These are phyloP conservation scores for Nysson spinosus DNA, from an alignment of 2,888 invertebrate genomes.

Conservation along the genomic window DNA sequence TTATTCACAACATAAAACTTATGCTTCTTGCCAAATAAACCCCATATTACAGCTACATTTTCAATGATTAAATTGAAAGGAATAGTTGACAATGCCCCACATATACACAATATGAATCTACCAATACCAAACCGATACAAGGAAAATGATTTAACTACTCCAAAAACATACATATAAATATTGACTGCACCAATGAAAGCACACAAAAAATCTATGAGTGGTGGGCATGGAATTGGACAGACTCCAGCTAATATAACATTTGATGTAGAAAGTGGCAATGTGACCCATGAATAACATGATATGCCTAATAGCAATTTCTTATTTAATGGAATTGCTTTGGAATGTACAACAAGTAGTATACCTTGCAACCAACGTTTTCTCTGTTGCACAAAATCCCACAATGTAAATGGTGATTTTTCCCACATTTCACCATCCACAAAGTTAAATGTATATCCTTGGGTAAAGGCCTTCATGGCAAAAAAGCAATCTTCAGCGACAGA, in stretches of 20 bases:
- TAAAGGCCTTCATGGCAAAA: slow-evolving; percentile 96
- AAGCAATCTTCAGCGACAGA: slow-evolving; percentile 99
- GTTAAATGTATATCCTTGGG: slow-evolving; percentile 93
- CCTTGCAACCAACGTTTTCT: slow-evolving; percentile 97
- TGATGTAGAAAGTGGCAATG: slow-evolving; percentile 93
- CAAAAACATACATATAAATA: slow-evolving; percentile 98
- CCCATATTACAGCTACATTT: slow-evolving; percentile 96
- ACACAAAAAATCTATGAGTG: slow-evolving; percentile 90
- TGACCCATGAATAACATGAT: slow-evolving; percentile 97
- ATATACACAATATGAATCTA: slow-evolving; percentile 87
- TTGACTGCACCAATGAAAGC: slow-evolving; percentile 95
- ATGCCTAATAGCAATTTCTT: slow-evolving; percentile 90
- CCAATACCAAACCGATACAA: slow-evolving; percentile 90
- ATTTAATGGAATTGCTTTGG: slow-evolving; percentile 87
- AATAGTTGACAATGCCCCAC: slow-evolving; percentile 93
- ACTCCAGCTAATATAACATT: slow-evolving; percentile 91
- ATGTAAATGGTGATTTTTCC: slow-evolving; percentile 97
- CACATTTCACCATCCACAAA: slow-evolving; percentile 99
- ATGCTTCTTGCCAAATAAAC: slow-evolving; percentile 95
- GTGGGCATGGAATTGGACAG: slow-evolving; percentile 92
- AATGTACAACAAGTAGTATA: slow-evolving; percentile 92
- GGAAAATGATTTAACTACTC: slow-evolving; percentile 97
- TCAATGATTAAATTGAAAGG: slow-evolving; percentile 96
- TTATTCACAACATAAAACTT: slow-evolving; percentile 98
- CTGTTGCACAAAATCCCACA: slow-evolving; percentile 97